A percentile compares a stretch with the other conserved stretches of the same genome.
phyloP scores from a whole-genome alignment of 1,140 invertebrate genomes.

The Drosophila sp. region DNA sequence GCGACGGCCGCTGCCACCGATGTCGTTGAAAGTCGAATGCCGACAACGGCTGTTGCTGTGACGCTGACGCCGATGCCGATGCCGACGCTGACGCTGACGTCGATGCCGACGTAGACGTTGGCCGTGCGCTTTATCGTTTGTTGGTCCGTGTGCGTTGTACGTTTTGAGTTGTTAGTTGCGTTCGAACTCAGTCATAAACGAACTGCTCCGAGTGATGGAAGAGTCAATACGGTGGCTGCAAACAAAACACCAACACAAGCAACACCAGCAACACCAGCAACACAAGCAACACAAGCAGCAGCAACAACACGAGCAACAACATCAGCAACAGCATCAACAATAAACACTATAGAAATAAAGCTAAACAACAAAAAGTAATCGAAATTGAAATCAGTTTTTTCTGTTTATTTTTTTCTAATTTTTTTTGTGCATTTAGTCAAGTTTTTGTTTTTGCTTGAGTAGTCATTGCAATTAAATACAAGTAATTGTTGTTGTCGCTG shows the following conservation, averaged over 20 bases:
- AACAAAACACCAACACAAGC: conserved; percentile 19
- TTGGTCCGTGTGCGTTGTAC: conserved; percentile 47
- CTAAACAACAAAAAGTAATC: not conserved
- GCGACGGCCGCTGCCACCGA: not conserved
- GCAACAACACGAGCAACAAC: conserved; percentile 17
- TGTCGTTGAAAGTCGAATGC: conserved; percentile 13
- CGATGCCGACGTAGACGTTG: conserved; percentile 13
- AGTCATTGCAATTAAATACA: conserved; percentile 31
- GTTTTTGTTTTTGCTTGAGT: conserved; percentile 27
- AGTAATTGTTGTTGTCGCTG: conserved; percentile 22
- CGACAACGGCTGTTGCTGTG: conserved; percentile 22
- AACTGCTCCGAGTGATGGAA: conserved; percentile 76
- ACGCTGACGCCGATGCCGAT: not conserved
- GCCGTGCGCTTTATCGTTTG: conserved; percentile 30
- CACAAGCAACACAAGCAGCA: conserved; percentile 17
- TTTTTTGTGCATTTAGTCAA: conserved; percentile 24
- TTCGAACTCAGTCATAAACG: conserved; percentile 72
- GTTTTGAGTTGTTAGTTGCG: conserved; percentile 65
- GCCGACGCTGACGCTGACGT: conserved; percentile 7
- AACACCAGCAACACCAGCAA: not conserved
- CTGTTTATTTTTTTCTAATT: not conserved
- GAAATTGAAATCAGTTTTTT: conserved; percentile 15
- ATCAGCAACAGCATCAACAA: conserved; percentile 10
- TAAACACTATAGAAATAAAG: conserved; percentile 4
- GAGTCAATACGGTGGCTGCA: conserved; percentile 59